Evolutionary conservation across 2,797 vertebrate genomes (phyloP).

Genomic region (Scyliorhinus canicula): DNA sequence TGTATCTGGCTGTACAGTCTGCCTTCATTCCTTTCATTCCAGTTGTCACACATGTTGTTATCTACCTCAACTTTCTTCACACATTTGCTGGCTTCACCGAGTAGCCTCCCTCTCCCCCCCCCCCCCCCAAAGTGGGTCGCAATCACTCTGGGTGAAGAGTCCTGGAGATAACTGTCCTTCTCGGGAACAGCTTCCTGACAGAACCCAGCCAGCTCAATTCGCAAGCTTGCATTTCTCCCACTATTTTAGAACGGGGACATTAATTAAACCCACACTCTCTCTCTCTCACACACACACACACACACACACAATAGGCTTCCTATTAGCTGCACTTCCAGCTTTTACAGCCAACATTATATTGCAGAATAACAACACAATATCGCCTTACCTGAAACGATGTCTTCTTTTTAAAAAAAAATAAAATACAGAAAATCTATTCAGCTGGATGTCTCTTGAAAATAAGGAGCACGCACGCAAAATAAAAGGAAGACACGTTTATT

Average conservation of each 20-base stretch:
- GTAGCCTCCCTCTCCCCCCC: conserved; percentile 40
- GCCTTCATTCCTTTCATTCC: conserved; percentile 53
- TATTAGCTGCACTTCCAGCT: background rate
- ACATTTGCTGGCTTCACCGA: conserved; percentile 41
- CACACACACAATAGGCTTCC: background rate
- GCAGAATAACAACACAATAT: conserved; percentile 38
- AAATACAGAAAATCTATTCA: conserved; percentile 41
- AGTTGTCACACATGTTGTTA: conserved; percentile 42
- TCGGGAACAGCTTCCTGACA: background rate
- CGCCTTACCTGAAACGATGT: conserved; percentile 59
- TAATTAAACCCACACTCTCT: background rate
- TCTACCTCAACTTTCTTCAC: conserved; percentile 48
- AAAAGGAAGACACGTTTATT: no score
- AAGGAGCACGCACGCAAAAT: background rate
- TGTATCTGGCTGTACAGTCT: conserved; percentile 49
- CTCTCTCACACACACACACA: background rate
- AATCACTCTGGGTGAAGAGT: background rate
- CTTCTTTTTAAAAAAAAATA: conserved; percentile 42
- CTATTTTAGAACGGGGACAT: background rate
- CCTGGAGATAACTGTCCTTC: background rate
- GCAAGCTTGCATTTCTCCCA: background rate
- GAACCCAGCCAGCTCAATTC: background rate
- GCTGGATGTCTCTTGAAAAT: background rate
- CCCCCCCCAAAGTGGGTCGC: conserved; percentile 45
- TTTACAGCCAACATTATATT: background rate